Percentiles rank a stretch among this genome's conserved stretches.
Conservation (phyloP, 2,888 invertebrate genomes). For the Chloroclystis v-ata region DNA sequence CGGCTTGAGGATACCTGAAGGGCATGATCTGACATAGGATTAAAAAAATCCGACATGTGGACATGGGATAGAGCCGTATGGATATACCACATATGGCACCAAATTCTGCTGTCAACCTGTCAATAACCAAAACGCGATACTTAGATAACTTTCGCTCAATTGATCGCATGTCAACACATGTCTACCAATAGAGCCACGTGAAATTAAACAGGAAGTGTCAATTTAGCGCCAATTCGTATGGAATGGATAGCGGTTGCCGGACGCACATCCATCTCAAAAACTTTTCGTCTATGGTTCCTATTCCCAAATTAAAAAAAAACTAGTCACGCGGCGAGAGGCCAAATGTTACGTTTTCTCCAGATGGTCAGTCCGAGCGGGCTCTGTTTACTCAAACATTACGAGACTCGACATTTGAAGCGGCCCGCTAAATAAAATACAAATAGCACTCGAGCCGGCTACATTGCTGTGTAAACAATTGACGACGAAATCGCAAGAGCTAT, state of each 20-base stretch:
- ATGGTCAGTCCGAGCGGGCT: constrained; percentile 72
- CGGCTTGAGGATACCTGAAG: too few species aligned
- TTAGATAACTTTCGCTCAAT: constrained; percentile 70
- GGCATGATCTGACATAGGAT: constrained; percentile 17
- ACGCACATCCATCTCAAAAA: constrained; percentile 55
- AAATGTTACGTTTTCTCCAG: constrained; percentile 73
- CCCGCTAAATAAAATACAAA: constrained; percentile 76
- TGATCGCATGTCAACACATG: constrained; percentile 68
- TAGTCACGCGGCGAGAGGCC: constrained; percentile 37
- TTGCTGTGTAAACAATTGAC: constrained; percentile 61
- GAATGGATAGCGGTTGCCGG: constrained; percentile 64
- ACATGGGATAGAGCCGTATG: constrained; percentile 34
- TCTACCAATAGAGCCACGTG: constrained; percentile 62
- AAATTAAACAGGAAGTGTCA: constrained; percentile 74
- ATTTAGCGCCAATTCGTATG: constrained; percentile 74
- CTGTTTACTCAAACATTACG: constrained; percentile 74
- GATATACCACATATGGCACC: constrained; percentile 56
- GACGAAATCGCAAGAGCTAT: constrained; percentile 59
- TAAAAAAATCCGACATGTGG: constrained; percentile 46
- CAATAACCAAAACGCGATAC: constrained; percentile 51
- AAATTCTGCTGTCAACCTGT: constrained; percentile 52
- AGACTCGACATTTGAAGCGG: constrained; percentile 75
- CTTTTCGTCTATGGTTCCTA: constrained; percentile 50
- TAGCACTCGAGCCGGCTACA: constrained; percentile 64
- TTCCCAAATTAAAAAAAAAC: constrained; percentile 16